These are phyloP conservation scores for Coptodon rendalli DNA, from an alignment of 2,113 vertebrate species.

Conservation along the genomic window DNA sequence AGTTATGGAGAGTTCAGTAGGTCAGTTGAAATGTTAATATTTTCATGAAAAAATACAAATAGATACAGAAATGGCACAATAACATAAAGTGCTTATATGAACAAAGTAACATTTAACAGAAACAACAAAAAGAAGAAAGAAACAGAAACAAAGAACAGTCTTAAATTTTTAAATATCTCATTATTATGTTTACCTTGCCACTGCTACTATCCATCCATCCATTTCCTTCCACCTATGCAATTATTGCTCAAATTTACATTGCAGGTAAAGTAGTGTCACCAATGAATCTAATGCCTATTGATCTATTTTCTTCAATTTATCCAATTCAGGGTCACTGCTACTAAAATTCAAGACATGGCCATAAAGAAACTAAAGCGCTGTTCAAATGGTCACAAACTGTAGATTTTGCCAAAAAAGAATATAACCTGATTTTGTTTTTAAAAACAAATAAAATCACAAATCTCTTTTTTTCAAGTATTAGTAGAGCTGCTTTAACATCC, in stretches of 20 bases:
- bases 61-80: neutral
- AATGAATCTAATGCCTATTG: rapidly evolving
- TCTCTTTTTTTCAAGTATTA: rapidly evolving
- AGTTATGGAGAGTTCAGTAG: neutral
- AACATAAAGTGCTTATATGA: neutral
- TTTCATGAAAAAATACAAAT: neutral
- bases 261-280: rapidly evolving
- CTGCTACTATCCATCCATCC: neutral
- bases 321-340: rapidly evolving
- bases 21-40: neutral
- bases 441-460: neutral
- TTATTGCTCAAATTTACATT: neutral
- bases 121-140: neutral
- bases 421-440: neutral
- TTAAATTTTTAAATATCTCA: neutral
- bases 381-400: neutral
- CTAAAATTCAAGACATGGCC: rapidly evolving
- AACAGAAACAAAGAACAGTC: neutral
- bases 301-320: neutral
- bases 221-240: neutral
- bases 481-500: rapidly evolving
- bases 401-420: neutral
- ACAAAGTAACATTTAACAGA: neutral
- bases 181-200: neutral
- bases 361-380: neutral